Conservation (phyloP, 2,888 invertebrate genomes). For the Aradus depressus region DNA sequence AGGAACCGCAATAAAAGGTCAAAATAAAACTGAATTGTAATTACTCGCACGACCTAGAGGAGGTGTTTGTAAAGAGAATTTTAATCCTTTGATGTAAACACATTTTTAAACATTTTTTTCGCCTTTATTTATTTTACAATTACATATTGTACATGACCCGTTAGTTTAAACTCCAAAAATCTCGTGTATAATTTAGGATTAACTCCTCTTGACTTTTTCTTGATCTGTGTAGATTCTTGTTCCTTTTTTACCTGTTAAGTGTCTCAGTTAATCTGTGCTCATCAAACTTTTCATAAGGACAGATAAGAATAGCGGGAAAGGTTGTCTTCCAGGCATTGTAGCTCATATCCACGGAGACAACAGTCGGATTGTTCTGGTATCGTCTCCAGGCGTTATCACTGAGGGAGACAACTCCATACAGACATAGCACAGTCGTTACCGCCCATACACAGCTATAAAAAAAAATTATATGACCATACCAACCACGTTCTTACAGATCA, state of each 20-base stretch:
- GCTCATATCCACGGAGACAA: constrained; percentile 33
- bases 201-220: too few relatives aligned
- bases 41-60: too few relatives aligned
- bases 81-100: too few relatives aligned
- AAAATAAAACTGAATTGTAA: too few relatives aligned
- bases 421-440: constrained; percentile 17
- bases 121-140: too few relatives aligned
- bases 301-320: constrained; percentile 32
- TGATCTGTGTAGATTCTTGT: background rate
- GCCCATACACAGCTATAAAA: constrained; percentile 28
- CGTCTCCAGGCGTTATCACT: constrained; percentile 30
- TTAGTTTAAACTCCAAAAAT: too few relatives aligned
- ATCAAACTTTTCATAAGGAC: constrained; percentile 29
- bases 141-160: too few relatives aligned
- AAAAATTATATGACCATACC: constrained; percentile 1
- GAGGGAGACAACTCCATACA: constrained; percentile 24
- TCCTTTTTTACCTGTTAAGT: background rate
- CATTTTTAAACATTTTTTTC: too few relatives aligned
- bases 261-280: background rate
- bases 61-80: too few relatives aligned
- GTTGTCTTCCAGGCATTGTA: constrained; percentile 33
- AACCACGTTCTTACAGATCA: too few relatives aligned
- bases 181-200: too few relatives aligned
- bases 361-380: constrained; percentile 32
- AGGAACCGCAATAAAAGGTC: too few relatives aligned